phyloP scores from a whole-genome alignment of 2,888 invertebrate genomes.

The Catocala sponsa region DNA sequence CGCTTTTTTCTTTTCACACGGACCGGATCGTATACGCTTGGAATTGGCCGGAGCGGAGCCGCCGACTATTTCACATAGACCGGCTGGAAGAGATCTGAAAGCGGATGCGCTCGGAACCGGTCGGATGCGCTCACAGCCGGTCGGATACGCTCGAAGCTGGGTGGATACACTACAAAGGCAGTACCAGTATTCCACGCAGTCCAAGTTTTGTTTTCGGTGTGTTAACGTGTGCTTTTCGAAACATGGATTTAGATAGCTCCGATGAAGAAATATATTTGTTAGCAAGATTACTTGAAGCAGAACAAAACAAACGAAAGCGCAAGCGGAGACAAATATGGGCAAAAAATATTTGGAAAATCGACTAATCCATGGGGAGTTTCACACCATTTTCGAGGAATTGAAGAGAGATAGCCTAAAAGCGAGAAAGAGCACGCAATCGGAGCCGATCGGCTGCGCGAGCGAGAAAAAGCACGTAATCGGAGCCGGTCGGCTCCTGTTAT shows the following conservation, averaged over 20 bases:
- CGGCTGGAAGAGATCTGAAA: background rate
- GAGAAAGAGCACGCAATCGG: no score
- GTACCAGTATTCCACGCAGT: slow-evolving; percentile 20
- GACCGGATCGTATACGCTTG: slow-evolving; percentile 15
- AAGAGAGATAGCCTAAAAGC: slow-evolving; percentile 17
- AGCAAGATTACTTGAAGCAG: slow-evolving; percentile 9
- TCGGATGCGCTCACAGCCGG: background rate
- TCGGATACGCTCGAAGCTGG: slow-evolving; percentile 13
- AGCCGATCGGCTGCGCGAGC: no score
- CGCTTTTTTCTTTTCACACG: slow-evolving; percentile 13
- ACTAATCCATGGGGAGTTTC: slow-evolving; percentile 19
- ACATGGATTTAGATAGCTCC: slow-evolving; percentile 24
- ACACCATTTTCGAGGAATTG: slow-evolving; percentile 20
- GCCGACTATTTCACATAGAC: background rate
- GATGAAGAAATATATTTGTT: slow-evolving; percentile 26
- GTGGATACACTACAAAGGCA: slow-evolving; percentile 15
- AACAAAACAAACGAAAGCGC: slow-evolving; percentile 24
- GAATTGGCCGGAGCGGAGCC: no score
- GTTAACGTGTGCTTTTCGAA: slow-evolving; percentile 21
- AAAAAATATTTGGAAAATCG: slow-evolving; percentile 16
- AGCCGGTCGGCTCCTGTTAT: no score
- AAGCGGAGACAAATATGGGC: slow-evolving; percentile 21
- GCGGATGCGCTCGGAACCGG: slow-evolving; percentile 6
- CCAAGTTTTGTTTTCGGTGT: slow-evolving; percentile 25
- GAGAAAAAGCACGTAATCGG: no score